Conservation (phyloP, 1,140 invertebrate genomes). For the Cotesia chilonis region DNA sequence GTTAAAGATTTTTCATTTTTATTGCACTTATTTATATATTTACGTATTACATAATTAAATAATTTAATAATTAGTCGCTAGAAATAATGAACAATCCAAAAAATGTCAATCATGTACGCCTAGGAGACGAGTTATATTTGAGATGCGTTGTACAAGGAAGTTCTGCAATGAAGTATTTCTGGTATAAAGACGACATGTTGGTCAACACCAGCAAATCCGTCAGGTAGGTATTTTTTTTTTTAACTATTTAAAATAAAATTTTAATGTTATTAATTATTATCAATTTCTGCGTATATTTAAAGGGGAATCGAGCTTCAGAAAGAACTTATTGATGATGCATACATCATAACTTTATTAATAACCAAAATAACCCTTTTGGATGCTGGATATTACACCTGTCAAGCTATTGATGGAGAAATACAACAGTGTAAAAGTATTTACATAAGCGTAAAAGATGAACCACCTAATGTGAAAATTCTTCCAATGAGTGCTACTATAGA, state of each 20-base stretch:
- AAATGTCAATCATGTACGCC: slow-evolving; percentile 69
- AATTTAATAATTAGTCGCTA: slow-evolving; percentile 50
- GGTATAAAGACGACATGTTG: slow-evolving; percentile 81
- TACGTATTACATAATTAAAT: too few relatives aligned
- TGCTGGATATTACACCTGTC: slow-evolving; percentile 77
- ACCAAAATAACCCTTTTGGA: slow-evolving; percentile 74
- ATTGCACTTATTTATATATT: slow-evolving; percentile 16
- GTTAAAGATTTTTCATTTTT: slow-evolving; percentile 51
- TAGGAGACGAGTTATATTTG: slow-evolving; percentile 78
- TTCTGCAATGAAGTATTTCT: slow-evolving; percentile 75
- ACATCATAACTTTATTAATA: slow-evolving; percentile 75
- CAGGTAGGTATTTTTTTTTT: slow-evolving; percentile 66
- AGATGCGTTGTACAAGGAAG: slow-evolving; percentile 81
- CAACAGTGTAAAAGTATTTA: slow-evolving; percentile 77
- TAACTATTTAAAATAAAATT: background rate
- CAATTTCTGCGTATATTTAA: too few relatives aligned
- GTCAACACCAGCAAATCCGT: slow-evolving; percentile 77
- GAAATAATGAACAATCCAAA: slow-evolving; percentile 53
- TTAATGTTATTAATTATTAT: too few relatives aligned
- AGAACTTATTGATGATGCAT: slow-evolving; percentile 70
- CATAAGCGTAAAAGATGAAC: slow-evolving; percentile 73
- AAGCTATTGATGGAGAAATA: slow-evolving; percentile 76
- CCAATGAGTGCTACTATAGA: slow-evolving; percentile 78
- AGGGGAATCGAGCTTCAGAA: too few relatives aligned
- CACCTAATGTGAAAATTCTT: slow-evolving; percentile 75